phyloP scores from a whole-genome alignment of 2,888 invertebrate genomes.

The Orthosia incerta region DNA sequence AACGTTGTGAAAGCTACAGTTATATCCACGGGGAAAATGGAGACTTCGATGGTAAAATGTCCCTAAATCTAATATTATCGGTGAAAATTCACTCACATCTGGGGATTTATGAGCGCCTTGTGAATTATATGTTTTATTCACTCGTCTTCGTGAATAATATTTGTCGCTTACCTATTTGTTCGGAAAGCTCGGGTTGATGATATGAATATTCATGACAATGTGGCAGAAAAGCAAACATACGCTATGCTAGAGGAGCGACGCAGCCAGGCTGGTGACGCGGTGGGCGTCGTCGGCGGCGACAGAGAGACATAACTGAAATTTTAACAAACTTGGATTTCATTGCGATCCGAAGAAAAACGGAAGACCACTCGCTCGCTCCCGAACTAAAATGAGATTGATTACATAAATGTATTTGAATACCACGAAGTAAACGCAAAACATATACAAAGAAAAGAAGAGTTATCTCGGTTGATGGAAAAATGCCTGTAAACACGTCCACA shows the following conservation, averaged over 20 bases:
- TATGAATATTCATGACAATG: conserved; percentile 78
- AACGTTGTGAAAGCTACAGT: conserved; percentile 7
- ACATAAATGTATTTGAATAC: conserved; percentile 54
- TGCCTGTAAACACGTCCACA: conserved; percentile 69
- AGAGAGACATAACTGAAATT: conserved; percentile 78
- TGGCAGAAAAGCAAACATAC: conserved; percentile 75
- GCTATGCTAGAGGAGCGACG: conserved; percentile 76
- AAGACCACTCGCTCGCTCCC: conserved; percentile 70
- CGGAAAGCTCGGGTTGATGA: conserved; percentile 70
- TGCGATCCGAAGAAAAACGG: conserved; percentile 49
- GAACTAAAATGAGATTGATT: conserved; percentile 35
- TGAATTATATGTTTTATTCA: conserved; percentile 70
- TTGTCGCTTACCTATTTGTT: conserved; percentile 69
- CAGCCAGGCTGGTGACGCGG: conserved; percentile 76
- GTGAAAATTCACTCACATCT: conserved; percentile 63
- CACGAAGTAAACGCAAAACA: conserved; percentile 47
- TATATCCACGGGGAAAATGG: conserved; percentile 16
- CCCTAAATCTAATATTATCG: conserved; percentile 62
- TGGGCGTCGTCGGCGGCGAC: conserved; percentile 75
- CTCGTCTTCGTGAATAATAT: conserved; percentile 67
- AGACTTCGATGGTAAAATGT: conserved; percentile 16
- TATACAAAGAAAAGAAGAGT: conserved; percentile 62
- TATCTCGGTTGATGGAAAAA: conserved; percentile 71
- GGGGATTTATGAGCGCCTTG: conserved; percentile 60
- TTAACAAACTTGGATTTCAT: conserved; percentile 74